These are phyloP conservation scores for Camponotus vicinus DNA, from an alignment of 1,140 invertebrate species.

Conservation along the genomic window DNA sequence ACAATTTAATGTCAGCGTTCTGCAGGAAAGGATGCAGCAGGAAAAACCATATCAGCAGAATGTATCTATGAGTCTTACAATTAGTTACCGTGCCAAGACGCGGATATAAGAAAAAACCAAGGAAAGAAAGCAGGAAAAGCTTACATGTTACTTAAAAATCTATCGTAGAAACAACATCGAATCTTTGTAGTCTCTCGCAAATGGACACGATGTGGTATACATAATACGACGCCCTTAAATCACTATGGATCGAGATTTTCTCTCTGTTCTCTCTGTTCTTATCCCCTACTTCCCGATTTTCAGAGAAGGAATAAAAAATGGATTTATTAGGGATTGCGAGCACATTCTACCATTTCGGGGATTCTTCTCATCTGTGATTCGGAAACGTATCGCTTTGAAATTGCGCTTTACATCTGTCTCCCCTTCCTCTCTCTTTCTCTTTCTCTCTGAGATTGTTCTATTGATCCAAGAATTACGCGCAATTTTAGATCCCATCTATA, in stretches of 20 bases:
- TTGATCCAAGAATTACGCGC: slow-evolving; percentile 38
- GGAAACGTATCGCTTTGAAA: slow-evolving; percentile 59
- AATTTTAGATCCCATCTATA: slow-evolving; percentile 32
- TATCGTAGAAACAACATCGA: slow-evolving; percentile 79
- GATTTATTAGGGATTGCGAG: slow-evolving; percentile 82
- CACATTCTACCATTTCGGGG: slow-evolving; percentile 77
- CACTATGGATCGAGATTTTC: slow-evolving; percentile 67
- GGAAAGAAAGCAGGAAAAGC: neutral
- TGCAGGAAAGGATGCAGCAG: slow-evolving; percentile 67
- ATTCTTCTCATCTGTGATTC: slow-evolving; percentile 78
- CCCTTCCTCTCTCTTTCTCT: slow-evolving; percentile 31
- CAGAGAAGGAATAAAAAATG: slow-evolving; percentile 78
- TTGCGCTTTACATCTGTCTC: slow-evolving; percentile 52
- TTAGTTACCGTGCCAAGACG: slow-evolving; percentile 61
- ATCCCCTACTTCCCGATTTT: slow-evolving; percentile 1
- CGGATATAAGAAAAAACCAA: slow-evolving; percentile 16
- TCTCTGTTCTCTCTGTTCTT: slow-evolving; percentile 26
- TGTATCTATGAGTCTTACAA: slow-evolving; percentile 61
- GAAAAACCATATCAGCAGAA: slow-evolving; percentile 64
- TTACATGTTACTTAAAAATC: slow-evolving; percentile 55
- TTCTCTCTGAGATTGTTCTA: slow-evolving; percentile 7
- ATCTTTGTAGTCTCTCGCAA: slow-evolving; percentile 75
- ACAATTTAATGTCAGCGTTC: slow-evolving; percentile 73
- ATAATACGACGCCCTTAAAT: slow-evolving; percentile 75
- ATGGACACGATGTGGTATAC: slow-evolving; percentile 77